These are phyloP conservation scores for Batillaria attramentaria DNA, from an alignment of 1,140 invertebrate genomes.

Conservation along the genomic window DNA sequence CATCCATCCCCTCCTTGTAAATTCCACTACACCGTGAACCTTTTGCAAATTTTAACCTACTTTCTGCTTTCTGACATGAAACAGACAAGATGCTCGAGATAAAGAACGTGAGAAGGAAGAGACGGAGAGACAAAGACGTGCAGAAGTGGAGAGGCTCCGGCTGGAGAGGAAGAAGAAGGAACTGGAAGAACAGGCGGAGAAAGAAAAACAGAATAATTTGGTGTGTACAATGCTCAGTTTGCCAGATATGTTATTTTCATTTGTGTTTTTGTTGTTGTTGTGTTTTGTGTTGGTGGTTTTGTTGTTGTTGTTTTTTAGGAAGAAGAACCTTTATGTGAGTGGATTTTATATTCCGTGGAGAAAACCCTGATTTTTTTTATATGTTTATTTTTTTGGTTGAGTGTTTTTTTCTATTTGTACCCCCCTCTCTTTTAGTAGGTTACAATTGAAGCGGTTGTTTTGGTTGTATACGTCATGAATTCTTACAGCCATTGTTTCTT, in stretches of 20 bases:
- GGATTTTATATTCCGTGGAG: neutral
- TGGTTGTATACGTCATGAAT: no score
- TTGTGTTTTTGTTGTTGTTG: neutral
- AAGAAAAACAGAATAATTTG: slow-evolving; percentile 15
- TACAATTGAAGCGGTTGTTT: no score
- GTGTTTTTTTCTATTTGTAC: no score
- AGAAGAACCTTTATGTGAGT: neutral
- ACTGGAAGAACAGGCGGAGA: slow-evolving; percentile 8
- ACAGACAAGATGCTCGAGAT: slow-evolving; percentile 41
- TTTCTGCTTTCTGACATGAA: no score
- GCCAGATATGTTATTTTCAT: neutral
- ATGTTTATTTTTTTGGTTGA: no score
- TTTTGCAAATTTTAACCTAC: no score
- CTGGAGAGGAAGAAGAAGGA: slow-evolving; percentile 57
- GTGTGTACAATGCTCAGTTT: neutral
- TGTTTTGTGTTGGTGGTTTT: neutral
- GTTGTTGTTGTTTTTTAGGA: neutral
- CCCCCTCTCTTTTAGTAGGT: no score
- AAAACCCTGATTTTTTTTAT: neutral
- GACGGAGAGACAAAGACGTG: slow-evolving; percentile 49
- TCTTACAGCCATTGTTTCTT: no score
- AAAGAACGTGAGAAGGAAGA: slow-evolving; percentile 58
- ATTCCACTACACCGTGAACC: no score
- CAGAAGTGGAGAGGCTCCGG: slow-evolving; percentile 56
- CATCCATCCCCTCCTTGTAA: no score